Conservation (phyloP, 2,888 invertebrate genomes). For the Diadromus collaris region DNA sequence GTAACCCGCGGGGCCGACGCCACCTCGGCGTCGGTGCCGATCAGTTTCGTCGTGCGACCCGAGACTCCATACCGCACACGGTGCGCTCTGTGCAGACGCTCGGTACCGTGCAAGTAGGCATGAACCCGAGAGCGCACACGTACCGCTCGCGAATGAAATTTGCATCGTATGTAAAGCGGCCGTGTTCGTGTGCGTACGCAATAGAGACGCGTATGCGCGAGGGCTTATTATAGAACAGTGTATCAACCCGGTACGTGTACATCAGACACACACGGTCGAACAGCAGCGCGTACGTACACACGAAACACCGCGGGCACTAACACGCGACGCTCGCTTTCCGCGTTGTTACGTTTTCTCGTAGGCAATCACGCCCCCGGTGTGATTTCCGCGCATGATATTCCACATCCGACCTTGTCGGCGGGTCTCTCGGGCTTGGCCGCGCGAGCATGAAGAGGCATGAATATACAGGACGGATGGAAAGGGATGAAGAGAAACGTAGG, state of each 20-base stretch:
- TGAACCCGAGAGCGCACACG: constrained; percentile 22
- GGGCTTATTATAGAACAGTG: constrained; percentile 19
- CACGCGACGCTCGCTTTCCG: constrained; percentile 68
- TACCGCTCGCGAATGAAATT: constrained; percentile 70
- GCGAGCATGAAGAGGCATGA: constrained; percentile 47
- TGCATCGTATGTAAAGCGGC: constrained; percentile 67
- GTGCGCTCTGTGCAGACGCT: background rate
- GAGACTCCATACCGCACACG: constrained; percentile 36
- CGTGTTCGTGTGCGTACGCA: constrained; percentile 62
- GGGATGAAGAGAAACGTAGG: constrained; percentile 29
- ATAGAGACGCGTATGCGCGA: constrained; percentile 12
- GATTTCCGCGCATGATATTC: constrained; percentile 73
- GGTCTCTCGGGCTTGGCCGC: constrained; percentile 38
- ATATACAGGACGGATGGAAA: constrained; percentile 7
- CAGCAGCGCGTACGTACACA: background rate
- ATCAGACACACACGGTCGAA: constrained; percentile 22
- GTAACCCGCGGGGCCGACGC: constrained; percentile 44
- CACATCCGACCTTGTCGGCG: constrained; percentile 69
- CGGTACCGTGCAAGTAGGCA: constrained; percentile 49
- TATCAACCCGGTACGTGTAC: background rate
- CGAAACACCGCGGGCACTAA: constrained; percentile 46
- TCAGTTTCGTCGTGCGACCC: constrained; percentile 71
- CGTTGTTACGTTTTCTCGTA: constrained; percentile 73
- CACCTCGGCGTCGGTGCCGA: constrained; percentile 61
- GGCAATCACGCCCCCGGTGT: constrained; percentile 74